Evolutionary conservation across 1,140 invertebrate species (phyloP).

Genomic region (Chlorops oryzae): DNA sequence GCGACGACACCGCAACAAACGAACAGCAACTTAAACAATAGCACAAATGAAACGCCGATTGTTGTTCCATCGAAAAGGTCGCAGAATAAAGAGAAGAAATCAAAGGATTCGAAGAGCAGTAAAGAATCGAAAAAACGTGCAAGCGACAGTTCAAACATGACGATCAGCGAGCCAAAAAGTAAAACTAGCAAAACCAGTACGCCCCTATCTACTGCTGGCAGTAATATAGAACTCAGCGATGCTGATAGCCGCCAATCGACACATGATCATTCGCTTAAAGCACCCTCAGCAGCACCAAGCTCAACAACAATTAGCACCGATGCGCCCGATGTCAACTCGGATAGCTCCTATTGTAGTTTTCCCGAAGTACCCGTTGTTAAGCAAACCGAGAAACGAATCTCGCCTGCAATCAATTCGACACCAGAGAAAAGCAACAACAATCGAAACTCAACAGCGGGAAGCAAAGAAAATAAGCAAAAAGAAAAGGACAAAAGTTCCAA

Average conservation of each 20-base stretch:
- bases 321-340: slow-evolving; percentile 34
- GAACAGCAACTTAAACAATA: background rate
- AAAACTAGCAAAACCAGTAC: slow-evolving; percentile 8
- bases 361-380: slow-evolving; percentile 32
- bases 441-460: background rate
- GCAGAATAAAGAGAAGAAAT: slow-evolving; percentile 15
- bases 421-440: no score
- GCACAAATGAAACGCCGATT: background rate
- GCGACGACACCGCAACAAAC: background rate
- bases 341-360: slow-evolving; percentile 46
- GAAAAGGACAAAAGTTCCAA: slow-evolving; percentile 23
- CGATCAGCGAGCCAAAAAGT: slow-evolving; percentile 33
- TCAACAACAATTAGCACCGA: slow-evolving; percentile 43
- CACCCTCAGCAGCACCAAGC: slow-evolving; percentile 31
- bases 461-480: slow-evolving; percentile 46
- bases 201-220: background rate
- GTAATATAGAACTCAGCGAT: slow-evolving; percentile 38
- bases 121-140: slow-evolving; percentile 35
- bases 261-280: slow-evolving; percentile 24
- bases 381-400: slow-evolving; percentile 42
- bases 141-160: slow-evolving; percentile 1
- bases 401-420: no score
- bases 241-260: slow-evolving; percentile 36
- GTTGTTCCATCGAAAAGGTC: slow-evolving; percentile 5
- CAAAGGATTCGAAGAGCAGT: slow-evolving; percentile 13